Evolutionary conservation across 2,888 invertebrate species (phyloP).

Genomic region (Cyrtodaria siliqua): DNA sequence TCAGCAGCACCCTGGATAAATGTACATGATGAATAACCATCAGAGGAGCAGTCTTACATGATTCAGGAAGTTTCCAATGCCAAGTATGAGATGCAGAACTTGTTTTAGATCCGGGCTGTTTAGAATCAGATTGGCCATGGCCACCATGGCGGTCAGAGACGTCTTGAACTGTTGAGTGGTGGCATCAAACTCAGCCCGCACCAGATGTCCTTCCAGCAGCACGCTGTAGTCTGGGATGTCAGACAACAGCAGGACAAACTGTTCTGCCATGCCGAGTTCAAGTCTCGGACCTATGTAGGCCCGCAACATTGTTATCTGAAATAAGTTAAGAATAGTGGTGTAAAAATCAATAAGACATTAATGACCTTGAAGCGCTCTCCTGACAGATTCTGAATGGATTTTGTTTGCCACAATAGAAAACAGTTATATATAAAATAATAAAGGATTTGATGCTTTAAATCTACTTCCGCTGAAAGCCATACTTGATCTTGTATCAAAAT

Average conservation of each 20-base stretch:
- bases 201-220: constrained; percentile 85
- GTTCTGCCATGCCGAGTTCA: constrained; percentile 86
- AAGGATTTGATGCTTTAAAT: too few species aligned
- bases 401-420: too few species aligned
- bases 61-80: constrained; percentile 84
- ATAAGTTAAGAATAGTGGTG: too few species aligned
- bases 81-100: constrained; percentile 80
- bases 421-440: too few species aligned
- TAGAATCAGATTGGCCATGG: constrained; percentile 71
- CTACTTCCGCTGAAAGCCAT: too few species aligned
- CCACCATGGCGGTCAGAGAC: constrained; percentile 71
- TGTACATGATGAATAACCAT: too few species aligned
- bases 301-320: constrained; percentile 84
- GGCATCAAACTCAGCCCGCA: constrained; percentile 85
- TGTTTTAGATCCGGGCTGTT: constrained; percentile 74
- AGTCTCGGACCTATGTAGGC: constrained; percentile 82
- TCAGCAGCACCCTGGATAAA: too few species aligned
- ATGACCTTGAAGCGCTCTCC: too few species aligned
- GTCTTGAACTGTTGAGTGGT: constrained; percentile 70
- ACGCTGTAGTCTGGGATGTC: constrained; percentile 85
- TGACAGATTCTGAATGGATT: too few species aligned
- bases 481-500: too few species aligned
- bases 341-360: too few species aligned
- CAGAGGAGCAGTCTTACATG: constrained; percentile 79
- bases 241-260: constrained; percentile 85